Conservation (phyloP, 2,113 vertebrate species). For the Triplophysa dalaica region DNA sequence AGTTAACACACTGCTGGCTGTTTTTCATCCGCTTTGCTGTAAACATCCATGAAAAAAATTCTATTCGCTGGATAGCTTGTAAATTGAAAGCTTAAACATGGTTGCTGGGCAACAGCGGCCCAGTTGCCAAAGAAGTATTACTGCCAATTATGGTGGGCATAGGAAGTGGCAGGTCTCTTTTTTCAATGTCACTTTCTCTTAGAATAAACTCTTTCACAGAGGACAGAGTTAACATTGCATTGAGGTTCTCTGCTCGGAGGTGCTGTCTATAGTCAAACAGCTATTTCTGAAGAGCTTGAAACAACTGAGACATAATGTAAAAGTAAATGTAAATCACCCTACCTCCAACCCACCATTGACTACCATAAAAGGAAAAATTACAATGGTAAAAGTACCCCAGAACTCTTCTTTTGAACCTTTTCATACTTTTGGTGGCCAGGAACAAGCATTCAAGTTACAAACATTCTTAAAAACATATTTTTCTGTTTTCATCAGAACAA, state of each 20-base stretch:
- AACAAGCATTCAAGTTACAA: no score
- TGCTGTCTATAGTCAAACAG: background rate
- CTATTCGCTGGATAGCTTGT: conserved; percentile 65
- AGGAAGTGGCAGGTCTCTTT: conserved; percentile 53
- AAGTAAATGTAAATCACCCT: background rate
- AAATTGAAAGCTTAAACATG: conserved; percentile 69
- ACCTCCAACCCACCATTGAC: no score
- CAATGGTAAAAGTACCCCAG: no score
- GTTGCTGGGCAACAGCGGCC: conserved; percentile 70
- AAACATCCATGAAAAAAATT: conserved; percentile 64
- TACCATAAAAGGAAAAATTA: no score
- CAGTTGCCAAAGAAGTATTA: conserved; percentile 63
- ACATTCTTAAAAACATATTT: no score
- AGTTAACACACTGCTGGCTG: conserved; percentile 60
- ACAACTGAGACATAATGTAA: background rate
- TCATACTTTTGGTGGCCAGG: no score
- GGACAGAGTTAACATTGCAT: background rate
- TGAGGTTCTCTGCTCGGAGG: background rate
- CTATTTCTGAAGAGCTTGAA: no score
- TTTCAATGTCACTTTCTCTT: conserved; percentile 57
- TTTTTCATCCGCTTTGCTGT: conserved; percentile 57
- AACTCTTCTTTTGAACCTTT: no score
- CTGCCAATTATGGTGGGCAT: conserved; percentile 66
- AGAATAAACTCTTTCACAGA: conserved; percentile 36
- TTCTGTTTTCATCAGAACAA: no score